Percentiles rank a stretch among this genome's conserved stretches.
Evolutionary conservation across 2,113 vertebrate species (phyloP).

Genomic region (Mormoops blainvillei): DNA sequence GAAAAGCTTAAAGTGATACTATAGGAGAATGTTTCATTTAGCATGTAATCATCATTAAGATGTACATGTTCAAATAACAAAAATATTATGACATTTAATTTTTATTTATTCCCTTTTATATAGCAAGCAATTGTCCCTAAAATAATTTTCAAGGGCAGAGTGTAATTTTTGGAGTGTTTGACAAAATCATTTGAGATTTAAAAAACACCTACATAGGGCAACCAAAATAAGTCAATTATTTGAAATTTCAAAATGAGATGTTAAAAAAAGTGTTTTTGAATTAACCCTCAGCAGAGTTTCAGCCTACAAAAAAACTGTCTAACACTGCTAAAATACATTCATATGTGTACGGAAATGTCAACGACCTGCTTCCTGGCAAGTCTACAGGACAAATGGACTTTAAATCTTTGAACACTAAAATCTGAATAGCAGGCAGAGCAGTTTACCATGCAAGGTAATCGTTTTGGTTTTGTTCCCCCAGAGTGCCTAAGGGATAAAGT

Average conservation of each 20-base stretch:
- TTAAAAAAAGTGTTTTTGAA: background rate
- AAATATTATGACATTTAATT: background rate
- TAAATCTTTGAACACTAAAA: constrained; percentile 7
- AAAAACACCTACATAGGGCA: background rate
- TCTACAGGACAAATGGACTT: background rate
- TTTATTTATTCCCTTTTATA: background rate
- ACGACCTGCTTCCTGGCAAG: background rate
- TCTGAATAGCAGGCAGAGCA: background rate
- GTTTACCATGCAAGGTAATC: background rate
- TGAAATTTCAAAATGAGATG: constrained; percentile 33
- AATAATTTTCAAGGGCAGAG: background rate
- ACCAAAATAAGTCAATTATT: constrained; percentile 3
- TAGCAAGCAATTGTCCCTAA: background rate
- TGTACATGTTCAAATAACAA: background rate
- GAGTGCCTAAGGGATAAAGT: background rate
- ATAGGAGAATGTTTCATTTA: background rate
- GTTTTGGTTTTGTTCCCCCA: background rate
- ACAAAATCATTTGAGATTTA: constrained; percentile 28
- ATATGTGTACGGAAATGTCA: background rate
- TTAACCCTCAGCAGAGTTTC: background rate
- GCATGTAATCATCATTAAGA: background rate
- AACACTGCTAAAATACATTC: background rate
- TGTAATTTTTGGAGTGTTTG: background rate
- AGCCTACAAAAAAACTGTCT: background rate
- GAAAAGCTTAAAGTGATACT: background rate